Conservation (phyloP, 2,888 invertebrate genomes). For the Aromia moschata region DNA sequence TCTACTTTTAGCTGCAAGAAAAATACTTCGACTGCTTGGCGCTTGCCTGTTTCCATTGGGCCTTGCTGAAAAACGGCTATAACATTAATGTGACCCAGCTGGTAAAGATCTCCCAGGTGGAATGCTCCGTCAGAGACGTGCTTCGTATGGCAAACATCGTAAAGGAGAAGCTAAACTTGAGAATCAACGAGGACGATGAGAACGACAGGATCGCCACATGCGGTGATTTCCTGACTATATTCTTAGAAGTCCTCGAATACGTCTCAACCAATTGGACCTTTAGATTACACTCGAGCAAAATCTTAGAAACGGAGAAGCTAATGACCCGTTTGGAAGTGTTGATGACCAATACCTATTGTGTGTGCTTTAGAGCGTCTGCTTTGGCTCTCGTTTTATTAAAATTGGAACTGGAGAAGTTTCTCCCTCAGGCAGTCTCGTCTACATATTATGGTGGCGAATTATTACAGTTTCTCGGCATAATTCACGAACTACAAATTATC, state of each 20-base stretch:
- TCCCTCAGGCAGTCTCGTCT: conserved; percentile 48
- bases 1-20: conserved; percentile 67
- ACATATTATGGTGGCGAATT: conserved; percentile 60
- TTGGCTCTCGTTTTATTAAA: conserved; percentile 82
- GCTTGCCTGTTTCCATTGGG: conserved; percentile 85
- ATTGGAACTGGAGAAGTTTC: conserved; percentile 70
- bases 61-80: conserved; percentile 73
- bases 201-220: conserved; percentile 66
- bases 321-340: conserved; percentile 76
- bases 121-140: conserved; percentile 86
- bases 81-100: conserved; percentile 74
- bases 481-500: conserved; percentile 75
- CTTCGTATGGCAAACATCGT: conserved; percentile 87
- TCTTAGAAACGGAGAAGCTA: conserved; percentile 38
- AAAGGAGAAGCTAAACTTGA: conserved; percentile 77
- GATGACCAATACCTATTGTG: conserved; percentile 78
- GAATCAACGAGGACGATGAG: too few relatives aligned
- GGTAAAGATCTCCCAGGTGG: conserved; percentile 74
- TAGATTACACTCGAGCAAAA: conserved; percentile 24
- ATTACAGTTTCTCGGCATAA: conserved; percentile 74
- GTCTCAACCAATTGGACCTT: conserved; percentile 7
- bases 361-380: conserved; percentile 77
- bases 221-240: conserved; percentile 73
- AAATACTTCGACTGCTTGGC: conserved; percentile 90
- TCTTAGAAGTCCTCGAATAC: conserved; percentile 70